Conservation (phyloP, 2,888 invertebrate genomes). For the Caenorhabditis becei region DNA sequence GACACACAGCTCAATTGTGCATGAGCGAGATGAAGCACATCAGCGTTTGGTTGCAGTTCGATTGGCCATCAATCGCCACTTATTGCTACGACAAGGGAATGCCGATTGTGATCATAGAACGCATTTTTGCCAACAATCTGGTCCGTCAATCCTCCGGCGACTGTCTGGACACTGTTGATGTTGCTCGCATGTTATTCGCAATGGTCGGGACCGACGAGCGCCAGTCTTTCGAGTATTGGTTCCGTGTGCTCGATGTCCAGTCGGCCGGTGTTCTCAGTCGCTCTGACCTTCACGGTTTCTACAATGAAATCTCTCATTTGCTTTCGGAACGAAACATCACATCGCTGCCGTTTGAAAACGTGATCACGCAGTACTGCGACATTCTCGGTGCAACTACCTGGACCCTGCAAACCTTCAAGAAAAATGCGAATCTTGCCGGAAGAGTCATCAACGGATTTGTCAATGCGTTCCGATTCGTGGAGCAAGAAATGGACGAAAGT, state of each 20-base stretch:
- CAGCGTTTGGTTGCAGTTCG: background rate
- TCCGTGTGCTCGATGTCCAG: constrained; percentile 39
- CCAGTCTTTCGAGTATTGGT: constrained; percentile 51
- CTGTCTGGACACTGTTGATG: constrained; percentile 11
- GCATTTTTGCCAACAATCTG: constrained; percentile 36
- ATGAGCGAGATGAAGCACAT: constrained; percentile 22
- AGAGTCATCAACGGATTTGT: constrained; percentile 49
- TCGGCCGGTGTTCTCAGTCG: constrained; percentile 17
- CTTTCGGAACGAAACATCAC: constrained; percentile 14
- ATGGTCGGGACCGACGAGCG: constrained; percentile 41
- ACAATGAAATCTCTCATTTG: constrained; percentile 18
- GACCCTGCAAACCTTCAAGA: constrained; percentile 32
- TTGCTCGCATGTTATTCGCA: constrained; percentile 40
- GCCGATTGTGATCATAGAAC: constrained; percentile 7
- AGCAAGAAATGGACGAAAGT: constrained; percentile 48
- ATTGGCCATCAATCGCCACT: constrained; percentile 10
- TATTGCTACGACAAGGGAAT: constrained; percentile 46
- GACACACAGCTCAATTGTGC: constrained; percentile 30
- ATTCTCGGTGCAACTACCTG: constrained; percentile 40
- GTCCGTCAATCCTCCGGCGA: constrained; percentile 34
- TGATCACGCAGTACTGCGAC: constrained; percentile 35
- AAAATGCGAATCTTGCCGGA: background rate
- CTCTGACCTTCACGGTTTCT: constrained; percentile 8
- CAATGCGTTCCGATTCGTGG: constrained; percentile 31
- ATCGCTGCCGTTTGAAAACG: constrained; percentile 36